Evolutionary conservation across 2,113 vertebrate genomes (phyloP).

Genomic region (Myrmecobius fasciatus): DNA sequence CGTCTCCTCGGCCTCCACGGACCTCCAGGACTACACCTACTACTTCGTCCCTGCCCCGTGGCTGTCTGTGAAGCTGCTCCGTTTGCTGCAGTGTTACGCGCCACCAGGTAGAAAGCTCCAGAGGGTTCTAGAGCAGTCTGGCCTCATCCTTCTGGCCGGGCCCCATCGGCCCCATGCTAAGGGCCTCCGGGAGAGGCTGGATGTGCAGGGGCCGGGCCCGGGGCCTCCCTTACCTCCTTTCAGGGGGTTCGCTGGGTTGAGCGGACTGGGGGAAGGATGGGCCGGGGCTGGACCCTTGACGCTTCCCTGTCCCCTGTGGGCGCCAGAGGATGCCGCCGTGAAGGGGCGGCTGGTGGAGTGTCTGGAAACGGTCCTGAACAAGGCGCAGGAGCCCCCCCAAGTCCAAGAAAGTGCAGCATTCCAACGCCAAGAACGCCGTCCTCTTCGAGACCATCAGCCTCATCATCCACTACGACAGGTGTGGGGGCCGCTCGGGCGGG

Average conservation of each 20-base stretch:
- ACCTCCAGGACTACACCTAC: slow-evolving; percentile 93
- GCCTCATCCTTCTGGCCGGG: not conserved
- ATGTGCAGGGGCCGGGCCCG: too few relatives aligned
- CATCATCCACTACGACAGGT: slow-evolving; percentile 87
- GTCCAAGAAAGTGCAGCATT: slow-evolving; percentile 97
- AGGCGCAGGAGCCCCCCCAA: slow-evolving; percentile 95
- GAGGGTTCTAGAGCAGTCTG: rapidly evolving
- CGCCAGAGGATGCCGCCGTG: slow-evolving; percentile 90
- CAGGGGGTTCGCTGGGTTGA: not conserved
- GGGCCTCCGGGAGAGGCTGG: too few relatives aligned
- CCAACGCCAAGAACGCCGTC: slow-evolving; percentile 95
- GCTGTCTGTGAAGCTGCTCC: slow-evolving; percentile 93
- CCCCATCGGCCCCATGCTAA: rapidly evolving
- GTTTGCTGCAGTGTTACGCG: slow-evolving; percentile 93
- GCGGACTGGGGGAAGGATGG: not conserved
- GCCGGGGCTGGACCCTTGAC: rapidly evolving
- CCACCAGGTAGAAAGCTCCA: slow-evolving; percentile 81
- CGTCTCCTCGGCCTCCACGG: slow-evolving; percentile 94
- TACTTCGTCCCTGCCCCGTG: slow-evolving; percentile 95
- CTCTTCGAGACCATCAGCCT: slow-evolving; percentile 95
- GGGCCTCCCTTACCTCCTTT: not conserved
- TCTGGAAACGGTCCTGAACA: slow-evolving; percentile 94
- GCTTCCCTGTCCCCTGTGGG: not conserved
- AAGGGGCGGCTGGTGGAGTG: slow-evolving; percentile 94
- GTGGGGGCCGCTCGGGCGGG: not conserved